Base-by-base conservation (phyloP, 2,888 invertebrate genomes). In the Phorcus lineatus region DNA sequence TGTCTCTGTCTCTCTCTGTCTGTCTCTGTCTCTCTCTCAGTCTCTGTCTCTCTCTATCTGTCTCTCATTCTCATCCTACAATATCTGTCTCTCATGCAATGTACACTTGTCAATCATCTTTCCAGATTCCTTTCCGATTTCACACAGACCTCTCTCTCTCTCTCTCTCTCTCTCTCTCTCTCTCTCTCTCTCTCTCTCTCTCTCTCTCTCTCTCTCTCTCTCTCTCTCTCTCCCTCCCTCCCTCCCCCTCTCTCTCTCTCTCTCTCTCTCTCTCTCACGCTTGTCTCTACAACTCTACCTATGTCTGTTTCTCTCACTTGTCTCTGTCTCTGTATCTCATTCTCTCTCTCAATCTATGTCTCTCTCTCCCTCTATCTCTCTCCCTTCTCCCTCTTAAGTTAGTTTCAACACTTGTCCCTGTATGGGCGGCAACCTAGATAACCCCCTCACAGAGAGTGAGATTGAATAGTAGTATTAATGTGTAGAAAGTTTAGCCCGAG, bases 171-270 rank as follows among this genome's bases (percentile, higher is more conserved):
- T 67, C 28, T 67, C 2, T 67, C 67, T 67, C 28, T 67, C 3
- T 67, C 28, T 67, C 28, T 67, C 28, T 67, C 0, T 67, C 28
- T 67, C 7, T 67, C 28, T 28, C 24, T 67, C 67, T 67, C 24
- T 28, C 67, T 67, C 24, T 28, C 67, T 67, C 67, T 28, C 24
- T 67, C 67, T 24, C 17, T 67, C 31, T 67, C 24, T 67, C 67
- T 67, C 24, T 67, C 67, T 67, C 67, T 67, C 67, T 28, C 31
- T 67, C 24, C 22, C 24, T 28, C 67, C 19, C 24, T 67, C 31
- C 28, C 24, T 67, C 67, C 28, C 67, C 28, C 67, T 28, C 67
- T 67, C 67, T 67, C 31, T 67, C 67, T 67, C 67, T 67, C 67
- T 67, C 28, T 67, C 67, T 67, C 28, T 67, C 67, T 67, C 67